Base-by-base conservation (phyloP, 2,888 invertebrate genomes). In the Conomelus anceps region DNA sequence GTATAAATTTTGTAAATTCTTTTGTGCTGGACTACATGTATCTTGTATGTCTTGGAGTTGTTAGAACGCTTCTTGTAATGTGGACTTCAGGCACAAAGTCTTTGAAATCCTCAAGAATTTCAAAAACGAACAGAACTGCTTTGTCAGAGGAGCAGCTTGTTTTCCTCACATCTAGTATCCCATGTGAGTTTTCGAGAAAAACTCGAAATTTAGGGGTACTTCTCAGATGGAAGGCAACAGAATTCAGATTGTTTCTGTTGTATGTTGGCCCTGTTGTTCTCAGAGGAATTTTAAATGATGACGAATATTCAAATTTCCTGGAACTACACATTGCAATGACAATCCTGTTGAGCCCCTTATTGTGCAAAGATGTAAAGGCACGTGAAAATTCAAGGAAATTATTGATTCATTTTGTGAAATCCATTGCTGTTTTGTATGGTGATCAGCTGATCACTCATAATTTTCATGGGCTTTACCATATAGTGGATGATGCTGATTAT, bases 21-120 rank as follows among this genome's bases (percentile, higher is more conserved):
- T 88, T 88, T 26, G 13, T 85, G 0, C 22, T 88, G 3, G 88
- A 88, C 22, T 88, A 88, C 29, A 88, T 88, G 88, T 26, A 88
- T 22, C 85, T 85, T 11, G 88, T 88, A 11, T 88, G 88, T 22
- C 29, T 88, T 22, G 88, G 88, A n/a, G 88, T 88, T 0, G 20
- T 88, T 9, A 88, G 88, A 24, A 88, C 85, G 3, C n/a, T 88
- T 13, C 20, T 88, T 17, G 3, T 88, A 0, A 26, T 20, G 0
- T 88, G 88, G 88, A 88, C 0, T 22, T 88, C 88, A 4, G 88
- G 88, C 0, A 88, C 22, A 24, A 88, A 85, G 22, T 24, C 88
- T 3, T 88, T n/a, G 6, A 88, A 88, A 26, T 22, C 1, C 7
- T 85, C 85, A 23, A 88, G 85, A 22, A 0, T 88, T 24, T 88